Evolutionary conservation across 2,888 invertebrate genomes (phyloP).

Genomic region (Conus canariensis): DNA sequence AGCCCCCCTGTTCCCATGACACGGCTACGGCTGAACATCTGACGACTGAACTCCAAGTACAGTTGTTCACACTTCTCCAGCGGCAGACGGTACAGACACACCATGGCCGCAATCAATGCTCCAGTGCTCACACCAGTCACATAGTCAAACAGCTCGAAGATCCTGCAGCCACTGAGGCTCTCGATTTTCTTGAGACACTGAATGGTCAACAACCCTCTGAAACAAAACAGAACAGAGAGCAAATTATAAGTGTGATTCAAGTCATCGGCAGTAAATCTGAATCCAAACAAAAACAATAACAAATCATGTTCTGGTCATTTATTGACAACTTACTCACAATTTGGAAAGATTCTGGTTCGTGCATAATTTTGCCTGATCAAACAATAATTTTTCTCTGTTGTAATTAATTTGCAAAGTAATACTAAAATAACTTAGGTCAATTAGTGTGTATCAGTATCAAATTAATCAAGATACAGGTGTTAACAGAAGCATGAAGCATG

Average conservation of each 20-base stretch:
- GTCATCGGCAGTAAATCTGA: too few species aligned
- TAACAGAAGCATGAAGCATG: too few species aligned
- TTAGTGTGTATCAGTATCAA: too few species aligned
- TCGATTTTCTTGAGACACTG: slow-evolving; percentile 90
- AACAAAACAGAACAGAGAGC: slow-evolving; percentile 20
- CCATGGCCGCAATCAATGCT: slow-evolving; percentile 79
- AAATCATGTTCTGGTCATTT: too few species aligned
- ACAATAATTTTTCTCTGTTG: too few species aligned
- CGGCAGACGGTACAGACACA: slow-evolving; percentile 71
- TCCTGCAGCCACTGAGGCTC: slow-evolving; percentile 80
- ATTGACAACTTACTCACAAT: too few species aligned
- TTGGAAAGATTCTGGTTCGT: too few species aligned
- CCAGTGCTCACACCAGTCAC: slow-evolving; percentile 82
- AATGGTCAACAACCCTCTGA: slow-evolving; percentile 90
- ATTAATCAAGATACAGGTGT: too few species aligned
- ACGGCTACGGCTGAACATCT: slow-evolving; percentile 85
- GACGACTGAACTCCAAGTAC: slow-evolving; percentile 75
- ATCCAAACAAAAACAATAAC: too few species aligned
- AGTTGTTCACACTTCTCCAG: slow-evolving; percentile 83
- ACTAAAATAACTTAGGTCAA: too few species aligned
- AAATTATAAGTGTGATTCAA: background rate
- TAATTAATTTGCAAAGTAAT: too few species aligned
- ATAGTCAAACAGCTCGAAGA: slow-evolving; percentile 91
- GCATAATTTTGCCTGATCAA: too few species aligned
- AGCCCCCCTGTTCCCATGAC: slow-evolving; percentile 86